These are phyloP conservation scores for Achroia grisella DNA, from an alignment of 1,140 invertebrate species.

Conservation along the genomic window DNA sequence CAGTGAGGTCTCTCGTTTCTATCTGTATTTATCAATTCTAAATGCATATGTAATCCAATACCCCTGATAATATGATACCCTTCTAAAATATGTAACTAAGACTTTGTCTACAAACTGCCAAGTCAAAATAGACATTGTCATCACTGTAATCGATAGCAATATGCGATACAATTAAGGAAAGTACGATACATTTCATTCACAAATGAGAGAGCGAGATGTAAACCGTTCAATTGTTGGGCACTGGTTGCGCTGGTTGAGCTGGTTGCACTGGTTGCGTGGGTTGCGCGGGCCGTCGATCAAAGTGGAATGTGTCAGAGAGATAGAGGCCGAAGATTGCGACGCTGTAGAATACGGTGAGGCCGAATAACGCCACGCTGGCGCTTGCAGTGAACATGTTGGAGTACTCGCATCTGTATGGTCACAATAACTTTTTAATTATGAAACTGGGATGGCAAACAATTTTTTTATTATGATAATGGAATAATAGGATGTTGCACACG, in stretches of 20 bases:
- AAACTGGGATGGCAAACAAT: too few species aligned
- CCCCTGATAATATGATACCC: too few species aligned
- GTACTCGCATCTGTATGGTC: slow-evolving; percentile 51
- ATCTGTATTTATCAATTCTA: too few species aligned
- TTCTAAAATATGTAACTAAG: too few species aligned
- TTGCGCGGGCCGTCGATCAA: slow-evolving; percentile 36
- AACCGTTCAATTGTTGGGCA: slow-evolving; percentile 27
- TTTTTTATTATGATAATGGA: too few species aligned
- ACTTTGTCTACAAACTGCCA: too few species aligned
- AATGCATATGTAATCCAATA: too few species aligned
- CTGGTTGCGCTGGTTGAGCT: slow-evolving; percentile 16
- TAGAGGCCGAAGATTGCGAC: slow-evolving; percentile 64
- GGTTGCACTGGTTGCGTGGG: slow-evolving; percentile 28
- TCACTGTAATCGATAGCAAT: background rate
- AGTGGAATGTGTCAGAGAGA: slow-evolving; percentile 60
- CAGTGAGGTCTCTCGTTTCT: too few species aligned
- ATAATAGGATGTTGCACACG: too few species aligned
- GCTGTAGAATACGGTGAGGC: slow-evolving; percentile 63
- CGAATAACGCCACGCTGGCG: slow-evolving; percentile 60
- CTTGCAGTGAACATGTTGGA: slow-evolving; percentile 66
- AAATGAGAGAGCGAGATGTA: too few species aligned
- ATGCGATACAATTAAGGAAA: background rate
- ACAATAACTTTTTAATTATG: too few species aligned
- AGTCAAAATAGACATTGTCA: background rate
- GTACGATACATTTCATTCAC: background rate